Conservation (phyloP, 2,888 invertebrate species). For the Creontiades dilutus region DNA sequence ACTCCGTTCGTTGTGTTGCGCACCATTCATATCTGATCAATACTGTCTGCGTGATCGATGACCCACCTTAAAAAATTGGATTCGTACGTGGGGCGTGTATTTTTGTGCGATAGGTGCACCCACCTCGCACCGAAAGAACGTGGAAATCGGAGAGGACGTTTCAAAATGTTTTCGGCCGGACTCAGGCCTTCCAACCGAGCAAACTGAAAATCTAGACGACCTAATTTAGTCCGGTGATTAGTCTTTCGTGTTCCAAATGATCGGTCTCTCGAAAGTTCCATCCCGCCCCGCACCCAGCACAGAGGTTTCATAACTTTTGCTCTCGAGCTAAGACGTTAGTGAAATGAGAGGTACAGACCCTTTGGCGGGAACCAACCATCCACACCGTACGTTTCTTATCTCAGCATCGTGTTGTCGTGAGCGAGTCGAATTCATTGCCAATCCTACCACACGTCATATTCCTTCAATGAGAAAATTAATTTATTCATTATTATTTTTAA, state of each 20-base stretch:
- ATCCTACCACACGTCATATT: no score
- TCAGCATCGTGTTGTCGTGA: no score
- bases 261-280: slow-evolving; percentile 15
- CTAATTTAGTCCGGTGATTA: slow-evolving; percentile 64
- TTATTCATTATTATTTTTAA: no score
- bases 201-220: slow-evolving; percentile 50
- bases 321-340: neutral
- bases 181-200: neutral
- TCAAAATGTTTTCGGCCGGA: slow-evolving; percentile 39
- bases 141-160: slow-evolving; percentile 29
- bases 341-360: no score
- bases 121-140: slow-evolving; percentile 4
- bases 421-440: no score
- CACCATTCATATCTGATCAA: neutral
- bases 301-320: slow-evolving; percentile 44
- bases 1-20: no score
- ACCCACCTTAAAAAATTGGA: slow-evolving; percentile 15
- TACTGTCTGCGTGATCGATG: neutral
- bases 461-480: no score
- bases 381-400: no score
- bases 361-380: no score
- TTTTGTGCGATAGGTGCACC: neutral
- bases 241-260: slow-evolving; percentile 55
- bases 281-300: neutral
- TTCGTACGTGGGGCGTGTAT: slow-evolving; percentile 33